A percentile compares a stretch with the other conserved stretches of the same genome.
phyloP scores from a whole-genome alignment of 2,113 vertebrate genomes.

The Donacobius atricapilla region DNA sequence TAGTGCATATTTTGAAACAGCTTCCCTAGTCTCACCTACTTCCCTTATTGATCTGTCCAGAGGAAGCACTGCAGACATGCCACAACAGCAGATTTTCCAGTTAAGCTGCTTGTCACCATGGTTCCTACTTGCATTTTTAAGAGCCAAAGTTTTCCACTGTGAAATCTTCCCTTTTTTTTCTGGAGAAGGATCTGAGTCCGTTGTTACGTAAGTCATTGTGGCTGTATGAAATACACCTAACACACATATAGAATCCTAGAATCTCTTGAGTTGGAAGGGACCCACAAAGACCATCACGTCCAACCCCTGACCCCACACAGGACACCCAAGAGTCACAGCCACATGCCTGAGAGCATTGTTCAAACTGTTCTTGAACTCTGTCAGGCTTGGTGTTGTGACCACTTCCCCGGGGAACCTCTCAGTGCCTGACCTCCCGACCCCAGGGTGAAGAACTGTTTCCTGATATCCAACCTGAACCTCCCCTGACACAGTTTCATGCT shows the following conservation, averaged over 20 bases:
- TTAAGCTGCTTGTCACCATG: neutral
- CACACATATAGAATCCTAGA: neutral
- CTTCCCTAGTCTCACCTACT: neutral
- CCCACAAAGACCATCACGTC: too few relatives aligned
- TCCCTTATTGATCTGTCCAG: neutral
- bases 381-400: neutral
- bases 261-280: neutral
- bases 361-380: neutral
- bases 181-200: neutral
- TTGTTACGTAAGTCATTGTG: neutral
- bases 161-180: neutral
- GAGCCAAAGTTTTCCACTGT: neutral
- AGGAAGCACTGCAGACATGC: neutral
- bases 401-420: neutral
- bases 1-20: neutral
- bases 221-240: neutral
- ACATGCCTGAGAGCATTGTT: rapidly evolving
- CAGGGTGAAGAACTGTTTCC: neutral
- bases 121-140: neutral
- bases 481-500: neutral
- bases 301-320: neutral
- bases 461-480: neutral
- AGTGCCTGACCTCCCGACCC: neutral
- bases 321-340: neutral
- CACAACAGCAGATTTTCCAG: neutral